Conservation (phyloP, 1,140 invertebrate genomes). For the Trypoxylus dichotomus region DNA sequence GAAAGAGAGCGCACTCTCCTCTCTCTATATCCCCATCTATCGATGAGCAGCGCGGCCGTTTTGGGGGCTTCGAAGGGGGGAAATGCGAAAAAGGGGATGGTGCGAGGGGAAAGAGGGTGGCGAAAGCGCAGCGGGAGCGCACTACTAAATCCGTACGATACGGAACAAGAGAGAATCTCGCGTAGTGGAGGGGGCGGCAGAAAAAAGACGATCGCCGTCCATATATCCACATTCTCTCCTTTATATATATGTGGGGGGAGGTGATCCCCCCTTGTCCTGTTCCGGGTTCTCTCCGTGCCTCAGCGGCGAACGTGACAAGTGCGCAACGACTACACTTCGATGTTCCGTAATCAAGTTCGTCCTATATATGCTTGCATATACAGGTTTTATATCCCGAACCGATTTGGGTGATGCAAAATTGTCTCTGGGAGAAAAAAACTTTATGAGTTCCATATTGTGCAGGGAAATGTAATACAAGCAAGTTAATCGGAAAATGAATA, state of each 20-base stretch:
- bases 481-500: no score
- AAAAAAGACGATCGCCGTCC: background rate
- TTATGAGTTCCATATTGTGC: no score
- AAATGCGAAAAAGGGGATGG: background rate
- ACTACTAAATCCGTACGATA: background rate
- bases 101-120: background rate
- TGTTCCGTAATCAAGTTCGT: background rate
- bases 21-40: background rate
- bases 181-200: background rate
- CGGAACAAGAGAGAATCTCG: background rate
- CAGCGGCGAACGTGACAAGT: background rate
- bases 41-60: background rate
- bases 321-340: background rate
- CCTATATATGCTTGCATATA: background rate
- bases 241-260: background rate
- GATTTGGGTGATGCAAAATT: no score
- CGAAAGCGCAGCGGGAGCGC: background rate
- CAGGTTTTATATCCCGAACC: no score
- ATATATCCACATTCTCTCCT: background rate
- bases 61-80: background rate
- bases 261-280: background rate
- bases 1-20: background rate
- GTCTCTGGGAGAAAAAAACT: no score
- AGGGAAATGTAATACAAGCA: no score
- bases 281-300: background rate